Conservation (phyloP, 2,797 vertebrate species). For the Mormyrus proboscirostris region DNA sequence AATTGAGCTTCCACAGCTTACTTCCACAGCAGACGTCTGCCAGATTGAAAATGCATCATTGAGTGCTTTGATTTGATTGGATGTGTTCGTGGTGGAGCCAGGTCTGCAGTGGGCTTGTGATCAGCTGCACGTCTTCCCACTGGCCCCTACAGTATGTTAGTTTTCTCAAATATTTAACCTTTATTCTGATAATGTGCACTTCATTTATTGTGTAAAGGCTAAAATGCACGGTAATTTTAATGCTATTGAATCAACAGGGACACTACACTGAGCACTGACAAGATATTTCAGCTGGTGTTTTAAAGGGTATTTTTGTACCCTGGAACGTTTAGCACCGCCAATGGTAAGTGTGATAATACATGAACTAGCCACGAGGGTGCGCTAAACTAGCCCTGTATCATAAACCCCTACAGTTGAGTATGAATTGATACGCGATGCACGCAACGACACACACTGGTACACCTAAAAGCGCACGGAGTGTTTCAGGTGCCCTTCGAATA, state of each 20-base stretch:
- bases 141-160: slow-evolving; percentile 60
- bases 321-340: neutral
- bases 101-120: slow-evolving; percentile 88
- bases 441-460: neutral
- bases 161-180: neutral
- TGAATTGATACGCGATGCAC: neutral
- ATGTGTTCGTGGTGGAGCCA: slow-evolving; percentile 75
- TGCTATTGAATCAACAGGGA: neutral
- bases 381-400: neutral
- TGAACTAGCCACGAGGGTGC: neutral
- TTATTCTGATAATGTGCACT: neutral
- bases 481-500: neutral
- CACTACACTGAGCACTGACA: neutral
- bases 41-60: neutral
- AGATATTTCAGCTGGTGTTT: neutral
- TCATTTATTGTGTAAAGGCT: neutral
- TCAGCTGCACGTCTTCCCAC: slow-evolving; percentile 79
- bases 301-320: neutral
- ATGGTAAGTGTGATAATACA: neutral
- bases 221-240: neutral
- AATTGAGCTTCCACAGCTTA: neutral
- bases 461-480: neutral
- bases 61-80: neutral
- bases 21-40: neutral
- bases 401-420: neutral